Evolutionary conservation across 1,140 invertebrate genomes (phyloP), one percentile per base, ranked within the genome.

Genomic region (Procambarus virginalis): DNA sequence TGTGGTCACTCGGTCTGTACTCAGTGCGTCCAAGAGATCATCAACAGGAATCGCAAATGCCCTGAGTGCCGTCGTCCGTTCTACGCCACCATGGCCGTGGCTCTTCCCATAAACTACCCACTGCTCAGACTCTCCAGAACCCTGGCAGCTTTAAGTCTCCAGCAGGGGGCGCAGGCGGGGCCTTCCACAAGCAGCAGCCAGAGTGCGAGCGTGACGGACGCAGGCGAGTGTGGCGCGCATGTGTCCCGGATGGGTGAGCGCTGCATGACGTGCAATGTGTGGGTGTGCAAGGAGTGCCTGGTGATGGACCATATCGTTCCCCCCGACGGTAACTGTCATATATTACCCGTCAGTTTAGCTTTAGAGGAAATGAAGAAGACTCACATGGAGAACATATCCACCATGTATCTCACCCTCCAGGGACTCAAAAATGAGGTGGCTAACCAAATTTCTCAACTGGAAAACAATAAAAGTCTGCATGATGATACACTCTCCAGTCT

Each of bases 191-290:
- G 55, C 10, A 12, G 76, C 75, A 80, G 60, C 6, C 49, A 45
- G 46, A 80, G 2, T 20, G 12, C 45, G 34, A 60, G 64, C 3
- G 48, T 68, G 60, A n/a, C 48, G 45, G 85, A 87, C n/a, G 85
- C 85, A 1, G 85, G 85, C 46, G 85, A 87, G 77, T 87, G 85
- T 48, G 85, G 77, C 48, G 85, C 85, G 48, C 85, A 87, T 64
- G 55, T 83, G 55, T 58, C 87, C n/a, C 87, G 87, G 51, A 55
- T 89, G 75, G 75, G 48, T 45, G 55, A 58, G 68, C 68, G 87
- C 9, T 89, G 87, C 46, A 89, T 89, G 73, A 78, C 87, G 58
- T 89, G 87, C 81, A 73, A 77, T 2, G 87, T 89, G 81, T 89
- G 87, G 87, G 87, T 79, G 22, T 89, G 87, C 46, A 49, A 60